Evolutionary conservation across 2,797 vertebrate species (phyloP), one percentile per base, ranked within the genome.

Genomic region (Podargus strigoides): DNA sequence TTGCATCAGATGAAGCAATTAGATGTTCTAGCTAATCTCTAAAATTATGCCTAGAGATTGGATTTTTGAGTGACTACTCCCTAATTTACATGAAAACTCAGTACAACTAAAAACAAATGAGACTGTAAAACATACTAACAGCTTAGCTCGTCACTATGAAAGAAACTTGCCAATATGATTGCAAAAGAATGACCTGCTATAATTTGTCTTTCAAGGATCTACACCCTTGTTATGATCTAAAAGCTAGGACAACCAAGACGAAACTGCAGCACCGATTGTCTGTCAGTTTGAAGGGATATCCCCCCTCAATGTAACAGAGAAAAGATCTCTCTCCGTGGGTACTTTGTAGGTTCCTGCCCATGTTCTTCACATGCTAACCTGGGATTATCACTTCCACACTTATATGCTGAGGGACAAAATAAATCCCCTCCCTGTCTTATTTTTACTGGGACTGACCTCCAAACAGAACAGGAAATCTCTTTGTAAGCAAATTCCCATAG

Each of bases 401-500:
- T 76, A 41, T 4, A 52, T 4, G 9, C 62, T 68, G 82, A 93
- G 30, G 22, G 67, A 84, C 83, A 67, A 89, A 85, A 34, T 82
- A 95, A 95, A 89, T 94, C 50, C n/a, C 14, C 85, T n/a, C 81
- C 55, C 49, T 63, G 53, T 69, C 89, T 93, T 96, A 87, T 95
- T 97, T 95, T 97, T 80, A 58, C 76, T 69, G 66, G 63, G 73
- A 28, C 76, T 95, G 96, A 97, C 96, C 96, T 96, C 93, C 95
- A 97, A 96, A 97, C 95, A 96, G 95, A 58, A 86, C 96, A 97
- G 97, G 97, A 98, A 98, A 97, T 97, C 93, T 92, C 95, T 91
- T 83, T 96, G 93, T 94, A 97, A 98, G 97, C 95, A 97, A 95
- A 93, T 98, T 97, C 97, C 96, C 97, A 97, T 93, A 95, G 60